Percentiles rank a stretch among this genome's conserved stretches.
Conservation (phyloP, 1,140 invertebrate genomes). For the Cecropterus lyciades region DNA sequence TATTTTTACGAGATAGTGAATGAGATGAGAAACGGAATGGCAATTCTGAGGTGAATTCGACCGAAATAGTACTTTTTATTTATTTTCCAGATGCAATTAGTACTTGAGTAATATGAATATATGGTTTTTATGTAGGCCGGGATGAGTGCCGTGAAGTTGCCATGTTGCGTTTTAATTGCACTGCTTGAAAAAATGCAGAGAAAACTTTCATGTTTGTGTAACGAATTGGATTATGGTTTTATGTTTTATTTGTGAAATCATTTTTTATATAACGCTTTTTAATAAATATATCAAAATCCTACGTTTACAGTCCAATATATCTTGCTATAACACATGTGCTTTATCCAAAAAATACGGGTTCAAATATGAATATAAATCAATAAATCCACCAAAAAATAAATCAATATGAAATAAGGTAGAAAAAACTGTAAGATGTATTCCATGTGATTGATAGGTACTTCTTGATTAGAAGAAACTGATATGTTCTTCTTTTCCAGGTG, state of each 20-base stretch:
- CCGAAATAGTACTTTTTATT: constrained; percentile 12
- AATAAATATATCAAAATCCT: too few relatives aligned
- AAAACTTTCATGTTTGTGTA: constrained; percentile 10
- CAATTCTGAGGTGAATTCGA: constrained; percentile 25
- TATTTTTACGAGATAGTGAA: constrained; percentile 25
- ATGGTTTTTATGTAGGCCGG: constrained; percentile 10
- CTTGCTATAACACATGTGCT: too few relatives aligned
- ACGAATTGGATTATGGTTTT: not conserved
- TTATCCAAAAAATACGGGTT: too few relatives aligned
- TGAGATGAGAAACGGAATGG: constrained; percentile 24
- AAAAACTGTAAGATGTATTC: too few relatives aligned
- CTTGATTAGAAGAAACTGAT: too few relatives aligned
- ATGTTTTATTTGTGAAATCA: not conserved
- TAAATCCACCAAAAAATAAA: too few relatives aligned
- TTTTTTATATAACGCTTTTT: too few relatives aligned
- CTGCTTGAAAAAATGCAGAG: constrained; percentile 10
- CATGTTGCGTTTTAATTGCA: constrained; percentile 23
- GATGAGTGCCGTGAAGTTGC: constrained; percentile 12
- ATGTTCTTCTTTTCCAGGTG: constrained; percentile 86
- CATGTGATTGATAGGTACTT: too few relatives aligned
- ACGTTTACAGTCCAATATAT: too few relatives aligned
- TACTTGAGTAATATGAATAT: constrained; percentile 18
- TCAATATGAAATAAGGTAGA: too few relatives aligned
- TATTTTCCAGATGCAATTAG: constrained; percentile 16
- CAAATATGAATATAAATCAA: too few relatives aligned